Evolutionary conservation across 2,797 vertebrate genomes (phyloP).

Genomic region (Ceyx erithaca): DNA sequence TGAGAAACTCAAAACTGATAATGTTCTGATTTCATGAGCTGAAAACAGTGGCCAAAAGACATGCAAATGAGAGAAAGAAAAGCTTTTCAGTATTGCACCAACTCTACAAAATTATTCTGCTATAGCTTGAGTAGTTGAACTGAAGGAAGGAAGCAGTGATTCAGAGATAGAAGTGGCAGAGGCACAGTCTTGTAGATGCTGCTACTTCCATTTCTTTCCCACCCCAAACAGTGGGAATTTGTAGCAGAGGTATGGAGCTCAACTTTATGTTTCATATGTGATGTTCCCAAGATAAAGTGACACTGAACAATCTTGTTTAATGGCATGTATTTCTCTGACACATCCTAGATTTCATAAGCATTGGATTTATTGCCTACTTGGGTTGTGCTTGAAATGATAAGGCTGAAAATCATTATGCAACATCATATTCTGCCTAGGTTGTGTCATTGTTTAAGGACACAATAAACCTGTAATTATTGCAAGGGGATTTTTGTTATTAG

Average conservation of each 20-base stretch:
- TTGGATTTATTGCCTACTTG: not conserved
- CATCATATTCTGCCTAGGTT: not conserved
- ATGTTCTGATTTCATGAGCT: constrained; percentile 33
- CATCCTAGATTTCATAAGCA: not conserved
- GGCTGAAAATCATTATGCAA: not conserved
- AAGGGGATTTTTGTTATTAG: not conserved
- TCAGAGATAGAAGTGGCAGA: constrained; percentile 41
- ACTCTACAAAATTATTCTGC: constrained; percentile 32
- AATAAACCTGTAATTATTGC: not conserved
- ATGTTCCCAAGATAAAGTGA: not conserved
- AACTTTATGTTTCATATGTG: not conserved
- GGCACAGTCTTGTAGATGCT: not conserved
- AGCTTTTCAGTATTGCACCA: not conserved
- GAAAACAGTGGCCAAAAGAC: constrained; percentile 37
- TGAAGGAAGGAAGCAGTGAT: constrained; percentile 27
- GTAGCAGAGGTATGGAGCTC: not conserved
- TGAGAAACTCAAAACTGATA: constrained; percentile 20
- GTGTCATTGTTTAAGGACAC: not conserved
- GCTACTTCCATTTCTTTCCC: not conserved
- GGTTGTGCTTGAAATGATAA: not conserved
- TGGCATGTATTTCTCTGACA: not conserved
- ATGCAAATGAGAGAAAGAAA: constrained; percentile 37
- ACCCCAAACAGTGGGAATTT: not conserved
- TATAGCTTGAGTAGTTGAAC: constrained; percentile 2
- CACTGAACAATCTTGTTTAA: not conserved